Evolutionary conservation across 2,113 vertebrate genomes (phyloP), one percentile per base, ranked within the genome.

Genomic region (Catagonus wagneri): DNA sequence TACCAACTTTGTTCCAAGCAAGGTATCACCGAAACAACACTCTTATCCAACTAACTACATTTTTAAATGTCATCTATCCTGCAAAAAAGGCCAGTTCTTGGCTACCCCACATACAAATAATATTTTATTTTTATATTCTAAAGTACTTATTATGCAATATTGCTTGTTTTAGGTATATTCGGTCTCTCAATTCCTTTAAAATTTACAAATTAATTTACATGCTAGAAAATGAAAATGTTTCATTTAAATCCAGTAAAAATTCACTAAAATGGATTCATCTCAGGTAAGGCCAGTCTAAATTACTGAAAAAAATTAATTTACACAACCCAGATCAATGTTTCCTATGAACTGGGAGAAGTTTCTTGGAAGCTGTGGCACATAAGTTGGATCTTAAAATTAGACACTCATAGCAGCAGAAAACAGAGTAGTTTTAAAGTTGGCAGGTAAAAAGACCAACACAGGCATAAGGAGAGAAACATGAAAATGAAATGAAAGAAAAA

Each of bases 151-250:
- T 90, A 74, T 79, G 65, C 20, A 89, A 25, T 69, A 81, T 54
- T 61, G n/a, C 4, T 83, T 94, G 32, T 85, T 96, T 96, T 60
- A 74, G 17, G n/a, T 74, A 83, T 63, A 92, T 34, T 79, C 25
- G 32, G 25, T 92, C 69, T 84, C 36, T 90, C 56, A 87, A 84
- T 80, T 92, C 36, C 50, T 96, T 72, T 63, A 19, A 81, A 90
- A 13, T 92, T 93, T 58, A 81, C 10, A 13, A 75, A 93, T 60
- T 79, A 95, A 13, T 90, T 93, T 58, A 81, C 10, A 13, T 80
- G 91, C 54, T 79, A 95, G 61, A 96, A 95, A 97, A 96, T 36
- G 3, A 97, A 2, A 96, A 66, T 76, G 17, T 84, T 94, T 96
- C 69, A 65, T 39, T 90, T 87, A 80, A 93, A 93, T 76, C 60